A percentile compares a stretch with the other conserved stretches of the same genome.
phyloP scores from a whole-genome alignment of 2,113 vertebrate species.

The Aplodontia rufa region DNA sequence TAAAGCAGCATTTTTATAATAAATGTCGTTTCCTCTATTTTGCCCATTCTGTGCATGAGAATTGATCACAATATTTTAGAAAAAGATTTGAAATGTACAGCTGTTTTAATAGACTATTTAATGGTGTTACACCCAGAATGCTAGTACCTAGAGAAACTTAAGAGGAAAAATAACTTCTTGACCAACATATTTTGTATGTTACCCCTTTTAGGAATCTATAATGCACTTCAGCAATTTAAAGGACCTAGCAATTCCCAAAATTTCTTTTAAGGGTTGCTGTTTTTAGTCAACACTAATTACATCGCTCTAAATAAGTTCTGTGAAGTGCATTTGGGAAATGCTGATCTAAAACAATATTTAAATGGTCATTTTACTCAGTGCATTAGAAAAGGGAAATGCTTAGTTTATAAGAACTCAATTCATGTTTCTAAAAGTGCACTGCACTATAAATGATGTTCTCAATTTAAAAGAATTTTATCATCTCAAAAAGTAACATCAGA shows the following conservation, averaged over 20 bases:
- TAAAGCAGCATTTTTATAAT: neutral
- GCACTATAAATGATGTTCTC: neutral
- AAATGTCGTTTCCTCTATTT: neutral
- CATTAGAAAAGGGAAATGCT: conserved; percentile 12
- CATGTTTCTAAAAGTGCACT: neutral
- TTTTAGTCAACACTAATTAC: conserved; percentile 6
- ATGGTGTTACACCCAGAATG: neutral
- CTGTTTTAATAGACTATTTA: neutral
- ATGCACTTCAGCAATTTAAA: conserved; percentile 31
- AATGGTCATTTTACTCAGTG: conserved; percentile 17
- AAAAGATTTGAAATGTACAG: neutral
- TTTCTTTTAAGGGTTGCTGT: neutral
- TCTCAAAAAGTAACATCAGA: neutral
- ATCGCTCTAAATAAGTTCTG: conserved; percentile 20
- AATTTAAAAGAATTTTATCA: neutral
- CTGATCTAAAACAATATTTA: conserved; percentile 44
- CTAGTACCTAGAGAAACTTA: neutral
- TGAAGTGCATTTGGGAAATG: conserved; percentile 20
- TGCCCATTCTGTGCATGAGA: neutral
- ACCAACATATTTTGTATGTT: neutral
- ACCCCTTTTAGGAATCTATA: neutral
- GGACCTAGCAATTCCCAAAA: neutral
- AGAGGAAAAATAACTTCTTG: neutral
- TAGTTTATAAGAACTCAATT: neutral
- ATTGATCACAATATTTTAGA: neutral